These are phyloP conservation scores for Thelaira solivaga DNA, from an alignment of 2,888 invertebrate genomes.

Conservation along the genomic window DNA sequence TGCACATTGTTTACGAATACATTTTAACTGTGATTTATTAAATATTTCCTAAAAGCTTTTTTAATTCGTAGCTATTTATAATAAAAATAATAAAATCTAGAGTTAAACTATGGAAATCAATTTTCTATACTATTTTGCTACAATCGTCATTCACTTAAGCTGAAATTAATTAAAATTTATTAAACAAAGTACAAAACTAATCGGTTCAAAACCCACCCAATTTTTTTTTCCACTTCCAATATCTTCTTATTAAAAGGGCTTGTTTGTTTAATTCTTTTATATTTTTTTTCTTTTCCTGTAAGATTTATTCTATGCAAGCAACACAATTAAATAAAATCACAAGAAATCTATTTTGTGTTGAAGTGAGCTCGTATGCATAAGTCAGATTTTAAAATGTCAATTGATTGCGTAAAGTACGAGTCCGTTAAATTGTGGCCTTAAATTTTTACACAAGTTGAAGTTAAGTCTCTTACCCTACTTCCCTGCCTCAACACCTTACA, in stretches of 20 bases:
- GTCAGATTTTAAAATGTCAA: constrained; percentile 56
- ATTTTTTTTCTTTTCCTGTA: neutral
- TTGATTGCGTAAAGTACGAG: constrained; percentile 57
- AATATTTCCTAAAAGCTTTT: too few species aligned
- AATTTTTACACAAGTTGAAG: neutral
- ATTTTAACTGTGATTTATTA: too few species aligned
- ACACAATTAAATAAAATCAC: neutral
- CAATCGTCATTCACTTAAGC: neutral
- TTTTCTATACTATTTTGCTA: constrained; percentile 29
- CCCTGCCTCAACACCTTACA: neutral
- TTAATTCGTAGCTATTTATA: too few species aligned
- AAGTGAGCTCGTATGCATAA: constrained; percentile 19
- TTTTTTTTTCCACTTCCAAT: neutral
- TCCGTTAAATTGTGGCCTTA: constrained; percentile 57
- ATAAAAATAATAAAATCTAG: too few species aligned
- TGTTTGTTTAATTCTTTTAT: constrained; percentile 18
- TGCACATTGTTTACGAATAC: too few species aligned
- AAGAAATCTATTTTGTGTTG: neutral
- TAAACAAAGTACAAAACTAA: constrained; percentile 8
- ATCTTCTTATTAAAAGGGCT: constrained; percentile 48
- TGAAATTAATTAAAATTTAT: constrained; percentile 29
- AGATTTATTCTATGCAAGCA: constrained; percentile 24
- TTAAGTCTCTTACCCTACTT: neutral
- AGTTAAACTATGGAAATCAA: too few species aligned
- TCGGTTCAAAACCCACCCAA: constrained; percentile 36